These are phyloP conservation scores for Xanthorhoe spadicearia DNA, from an alignment of 2,888 invertebrate genomes.

Conservation along the genomic window DNA sequence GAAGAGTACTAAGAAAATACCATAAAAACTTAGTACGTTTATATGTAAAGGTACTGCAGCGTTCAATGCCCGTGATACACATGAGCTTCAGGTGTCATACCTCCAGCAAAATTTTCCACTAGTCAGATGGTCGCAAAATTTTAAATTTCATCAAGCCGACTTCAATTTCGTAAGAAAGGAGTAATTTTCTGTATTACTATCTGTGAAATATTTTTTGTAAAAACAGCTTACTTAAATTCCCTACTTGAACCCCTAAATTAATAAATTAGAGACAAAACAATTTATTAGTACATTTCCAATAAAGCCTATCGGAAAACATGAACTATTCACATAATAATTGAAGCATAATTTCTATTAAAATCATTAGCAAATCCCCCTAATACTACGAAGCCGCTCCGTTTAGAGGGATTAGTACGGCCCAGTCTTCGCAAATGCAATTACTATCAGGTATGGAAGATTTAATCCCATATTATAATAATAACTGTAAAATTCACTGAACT, in stretches of 20 bases:
- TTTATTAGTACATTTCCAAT: neutral
- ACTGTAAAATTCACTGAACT: slow-evolving; percentile 25
- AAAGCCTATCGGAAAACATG: neutral
- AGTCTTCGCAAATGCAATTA: slow-evolving; percentile 41
- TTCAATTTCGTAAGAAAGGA: no score
- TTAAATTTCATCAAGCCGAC: no score
- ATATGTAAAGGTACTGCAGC: no score
- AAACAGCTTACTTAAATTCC: no score
- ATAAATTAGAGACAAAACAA: neutral
- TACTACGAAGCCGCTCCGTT: slow-evolving; percentile 39
- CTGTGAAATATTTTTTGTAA: no score
- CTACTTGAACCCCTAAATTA: neutral
- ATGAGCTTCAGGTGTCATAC: no score
- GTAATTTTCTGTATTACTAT: no score
- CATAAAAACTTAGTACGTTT: neutral
- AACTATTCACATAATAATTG: slow-evolving; percentile 7
- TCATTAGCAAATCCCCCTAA: slow-evolving; percentile 39
- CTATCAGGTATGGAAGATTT: slow-evolving; percentile 34
- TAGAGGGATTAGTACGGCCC: slow-evolving; percentile 41
- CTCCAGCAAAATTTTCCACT: no score
- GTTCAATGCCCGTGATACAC: no score
- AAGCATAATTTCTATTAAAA: slow-evolving; percentile 35
- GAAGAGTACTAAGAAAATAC: neutral
- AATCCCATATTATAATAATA: slow-evolving; percentile 25
- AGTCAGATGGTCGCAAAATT: no score